These are phyloP conservation scores for Aviceda subcristata DNA, from an alignment of 2,113 vertebrate genomes.

Conservation along the genomic window DNA sequence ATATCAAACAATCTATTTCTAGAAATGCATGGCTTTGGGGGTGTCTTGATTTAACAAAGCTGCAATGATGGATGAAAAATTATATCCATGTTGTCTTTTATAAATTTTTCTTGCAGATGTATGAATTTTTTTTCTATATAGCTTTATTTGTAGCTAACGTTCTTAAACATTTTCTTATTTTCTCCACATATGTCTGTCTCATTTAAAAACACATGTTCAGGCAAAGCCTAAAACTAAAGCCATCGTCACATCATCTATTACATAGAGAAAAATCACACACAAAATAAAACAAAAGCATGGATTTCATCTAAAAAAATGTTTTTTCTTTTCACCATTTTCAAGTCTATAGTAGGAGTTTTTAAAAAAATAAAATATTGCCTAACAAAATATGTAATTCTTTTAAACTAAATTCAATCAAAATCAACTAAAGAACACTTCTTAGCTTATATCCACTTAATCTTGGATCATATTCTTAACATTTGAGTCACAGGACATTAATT, in stretches of 20 bases:
- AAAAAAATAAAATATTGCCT: not conserved
- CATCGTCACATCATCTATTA: not conserved
- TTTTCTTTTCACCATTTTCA: not conserved
- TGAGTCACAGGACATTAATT: not conserved
- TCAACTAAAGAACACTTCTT: not conserved
- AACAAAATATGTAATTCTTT: not conserved
- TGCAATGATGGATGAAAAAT: not conserved
- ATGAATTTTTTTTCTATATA: not conserved
- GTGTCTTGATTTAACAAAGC: not conserved
- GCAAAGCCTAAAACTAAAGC: not conserved
- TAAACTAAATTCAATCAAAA: not conserved
- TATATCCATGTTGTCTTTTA: not conserved
- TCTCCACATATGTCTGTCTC: not conserved
- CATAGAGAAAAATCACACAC: not conserved
- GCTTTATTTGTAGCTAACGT: not conserved
- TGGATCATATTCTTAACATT: not conserved
- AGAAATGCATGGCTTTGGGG: not conserved
- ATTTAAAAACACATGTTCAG: fast-evolving
- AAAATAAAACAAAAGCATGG: not conserved
- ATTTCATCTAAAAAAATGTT: not conserved
- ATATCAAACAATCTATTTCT: not conserved
- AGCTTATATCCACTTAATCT: not conserved
- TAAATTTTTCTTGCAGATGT: not conserved
- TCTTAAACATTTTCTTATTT: not conserved
- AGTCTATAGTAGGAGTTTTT: not conserved